Percentiles rank a stretch among this genome's conserved stretches.
Evolutionary conservation across 2,888 invertebrate species (phyloP).

Genomic region (Dexiosoma caninum): DNA sequence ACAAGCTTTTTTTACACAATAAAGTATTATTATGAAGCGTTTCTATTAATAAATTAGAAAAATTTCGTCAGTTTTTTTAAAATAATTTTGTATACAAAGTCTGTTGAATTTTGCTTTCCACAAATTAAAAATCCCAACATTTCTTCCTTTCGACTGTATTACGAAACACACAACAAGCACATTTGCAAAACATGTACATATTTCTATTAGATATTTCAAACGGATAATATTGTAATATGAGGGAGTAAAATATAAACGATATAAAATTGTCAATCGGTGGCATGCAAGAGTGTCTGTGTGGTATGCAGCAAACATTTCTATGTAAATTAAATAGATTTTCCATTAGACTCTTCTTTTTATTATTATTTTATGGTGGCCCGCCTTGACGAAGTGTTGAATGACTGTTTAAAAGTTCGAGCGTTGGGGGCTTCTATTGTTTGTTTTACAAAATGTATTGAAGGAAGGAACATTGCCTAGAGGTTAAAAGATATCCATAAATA

Average conservation of each 20-base stretch:
- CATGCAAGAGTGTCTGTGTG: background rate
- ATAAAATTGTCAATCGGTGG: background rate
- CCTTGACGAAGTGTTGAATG: slow-evolving; percentile 7
- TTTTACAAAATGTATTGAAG: background rate
- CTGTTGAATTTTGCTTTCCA: no score
- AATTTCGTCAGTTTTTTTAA: no score
- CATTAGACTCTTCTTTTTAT: slow-evolving; percentile 11
- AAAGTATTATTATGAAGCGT: no score
- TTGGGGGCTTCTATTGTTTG: background rate
- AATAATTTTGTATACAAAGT: no score
- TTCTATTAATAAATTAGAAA: no score
- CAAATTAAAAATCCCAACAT: no score
- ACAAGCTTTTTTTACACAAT: no score
- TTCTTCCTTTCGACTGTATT: no score
- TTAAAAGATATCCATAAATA: slow-evolving; percentile 29
- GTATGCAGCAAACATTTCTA: background rate
- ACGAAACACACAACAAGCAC: no score
- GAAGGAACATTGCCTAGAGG: background rate
- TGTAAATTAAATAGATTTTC: slow-evolving; percentile 20
- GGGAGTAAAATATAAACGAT: background rate
- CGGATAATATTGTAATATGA: no score
- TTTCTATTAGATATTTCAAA: background rate
- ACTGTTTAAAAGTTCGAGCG: slow-evolving; percentile 11
- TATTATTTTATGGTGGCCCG: slow-evolving; percentile 9
- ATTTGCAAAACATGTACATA: no score